Evolutionary conservation across 2,113 vertebrate genomes (phyloP), one percentile per base, ranked within the genome.

Genomic region (Engystomops pustulosus): DNA sequence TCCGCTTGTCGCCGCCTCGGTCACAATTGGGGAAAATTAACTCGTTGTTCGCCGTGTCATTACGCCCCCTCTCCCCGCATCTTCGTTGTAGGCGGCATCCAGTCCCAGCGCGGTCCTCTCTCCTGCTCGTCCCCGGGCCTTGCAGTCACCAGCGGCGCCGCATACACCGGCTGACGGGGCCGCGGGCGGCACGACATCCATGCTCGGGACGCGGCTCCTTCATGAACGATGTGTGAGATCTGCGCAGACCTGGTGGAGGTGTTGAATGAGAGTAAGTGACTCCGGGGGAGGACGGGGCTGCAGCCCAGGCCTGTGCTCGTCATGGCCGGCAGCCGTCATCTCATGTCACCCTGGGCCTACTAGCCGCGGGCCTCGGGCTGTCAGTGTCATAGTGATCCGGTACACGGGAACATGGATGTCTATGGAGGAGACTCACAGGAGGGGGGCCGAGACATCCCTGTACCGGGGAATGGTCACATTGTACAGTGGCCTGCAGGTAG

Each of bases 191-290:
- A 20, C 81, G 15, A 68, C 18, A 53, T 91, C 91, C 88, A 94
- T 94, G 94, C 90, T 95, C 88, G 93, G 95, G 96, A 90, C 87
- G 89, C 94, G 90, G 93, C 91, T 89, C 89, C 90, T 91, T 95
- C 90, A 94, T 93, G 95, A 98, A 98, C 96, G 92, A 99, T 98
- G 97, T 99, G 97, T 94, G 97, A 99, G 92, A 98, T 97, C 96
- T 99, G 97, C 94, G 96, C 96, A 92, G 97, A 98, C 95, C 95
- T 99, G 95, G 95, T 99, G 95, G 96, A 98, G 95, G 97, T 98
- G 92, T 95, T 99, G 91, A 98, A 98, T 91, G 96, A 98, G 93
- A 98, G 97, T 99, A 95, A 97, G 97, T 97, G 87, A 85, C 85
- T 30, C 30, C 27, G 30, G 45, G 60, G 60, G 53, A 58, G 18